These are phyloP conservation scores for Synanthedon formicaeformis DNA, from an alignment of 2,888 invertebrate species.

Conservation along the genomic window DNA sequence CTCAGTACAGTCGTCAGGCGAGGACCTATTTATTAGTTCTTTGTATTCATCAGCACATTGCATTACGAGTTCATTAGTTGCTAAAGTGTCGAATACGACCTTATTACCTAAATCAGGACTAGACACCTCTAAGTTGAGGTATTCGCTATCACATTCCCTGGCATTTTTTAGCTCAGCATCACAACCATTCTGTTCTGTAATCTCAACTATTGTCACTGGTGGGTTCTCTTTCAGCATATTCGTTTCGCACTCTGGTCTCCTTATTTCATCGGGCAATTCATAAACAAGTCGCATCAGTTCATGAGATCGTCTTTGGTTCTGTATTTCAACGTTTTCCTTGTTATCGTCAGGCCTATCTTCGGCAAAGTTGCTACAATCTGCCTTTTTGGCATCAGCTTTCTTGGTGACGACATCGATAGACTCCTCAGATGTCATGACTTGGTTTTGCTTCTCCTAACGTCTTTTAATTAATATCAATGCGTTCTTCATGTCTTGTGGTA, in stretches of 20 bases:
- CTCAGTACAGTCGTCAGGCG: conserved; percentile 51
- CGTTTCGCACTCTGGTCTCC: conserved; percentile 26
- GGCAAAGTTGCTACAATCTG: conserved; percentile 33
- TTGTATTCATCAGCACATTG: conserved; percentile 45
- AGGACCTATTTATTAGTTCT: conserved; percentile 50
- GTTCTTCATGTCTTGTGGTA: conserved; percentile 37
- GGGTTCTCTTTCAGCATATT: conserved; percentile 62
- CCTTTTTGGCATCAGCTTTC: conserved; percentile 44
- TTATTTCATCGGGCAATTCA: conserved; percentile 55
- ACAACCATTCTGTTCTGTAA: conserved; percentile 64
- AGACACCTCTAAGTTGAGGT: conserved; percentile 32
- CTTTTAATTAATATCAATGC: conserved; percentile 8
- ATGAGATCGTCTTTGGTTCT: conserved; percentile 32
- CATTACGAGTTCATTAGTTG: conserved; percentile 43
- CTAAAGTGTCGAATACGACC: conserved; percentile 47
- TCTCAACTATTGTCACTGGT: conserved; percentile 58
- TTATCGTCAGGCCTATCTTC: conserved; percentile 36
- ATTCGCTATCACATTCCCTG: conserved; percentile 39
- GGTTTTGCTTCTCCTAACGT: conserved; percentile 2
- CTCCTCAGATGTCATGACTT: conserved; percentile 62
- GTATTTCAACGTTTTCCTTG: conserved; percentile 30
- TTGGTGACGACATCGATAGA: conserved; percentile 50
- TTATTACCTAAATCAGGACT: conserved; percentile 54
- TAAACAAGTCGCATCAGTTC: conserved; percentile 63
- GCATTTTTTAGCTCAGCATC: conserved; percentile 39